Conservation (phyloP, 2,888 invertebrate species). For the Belgica antarctica region DNA sequence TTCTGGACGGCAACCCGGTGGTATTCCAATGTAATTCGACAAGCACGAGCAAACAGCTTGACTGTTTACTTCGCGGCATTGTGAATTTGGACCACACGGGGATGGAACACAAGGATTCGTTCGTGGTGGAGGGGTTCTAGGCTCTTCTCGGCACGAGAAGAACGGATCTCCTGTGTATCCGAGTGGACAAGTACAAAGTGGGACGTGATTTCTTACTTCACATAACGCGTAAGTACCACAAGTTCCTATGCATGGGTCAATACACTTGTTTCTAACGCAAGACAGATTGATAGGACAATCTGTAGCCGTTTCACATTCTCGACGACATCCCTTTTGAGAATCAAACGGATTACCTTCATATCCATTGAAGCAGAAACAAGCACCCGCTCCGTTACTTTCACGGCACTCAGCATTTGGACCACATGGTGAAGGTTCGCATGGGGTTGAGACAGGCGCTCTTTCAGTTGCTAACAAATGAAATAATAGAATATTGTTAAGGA, state of each 20-base stretch:
- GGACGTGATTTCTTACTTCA: slow-evolving; percentile 73
- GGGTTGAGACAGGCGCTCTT: slow-evolving; percentile 65
- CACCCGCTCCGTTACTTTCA: slow-evolving; percentile 79
- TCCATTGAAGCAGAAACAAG: slow-evolving; percentile 75
- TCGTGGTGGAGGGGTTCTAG: slow-evolving; percentile 55
- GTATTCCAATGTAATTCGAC: slow-evolving; percentile 73
- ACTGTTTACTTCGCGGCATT: slow-evolving; percentile 73
- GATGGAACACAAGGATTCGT: slow-evolving; percentile 76
- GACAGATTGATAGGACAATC: slow-evolving; percentile 72
- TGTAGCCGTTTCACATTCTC: slow-evolving; percentile 75
- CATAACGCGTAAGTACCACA: slow-evolving; percentile 81
- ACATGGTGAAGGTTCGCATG: slow-evolving; percentile 80
- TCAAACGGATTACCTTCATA: slow-evolving; percentile 82
- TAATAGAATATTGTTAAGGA: not conserved
- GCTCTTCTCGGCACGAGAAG: slow-evolving; percentile 67
- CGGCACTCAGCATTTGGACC: slow-evolving; percentile 82
- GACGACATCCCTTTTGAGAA: slow-evolving; percentile 62
- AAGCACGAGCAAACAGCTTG: slow-evolving; percentile 84
- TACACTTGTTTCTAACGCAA: slow-evolving; percentile 55
- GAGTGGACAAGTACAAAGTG: slow-evolving; percentile 70
- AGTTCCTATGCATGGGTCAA: slow-evolving; percentile 54
- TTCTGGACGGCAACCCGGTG: slow-evolving; percentile 79
- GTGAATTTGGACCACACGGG: slow-evolving; percentile 85
- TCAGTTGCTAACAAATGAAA: slow-evolving; percentile 60
- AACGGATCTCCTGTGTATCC: slow-evolving; percentile 81